Percentiles rank a stretch among this genome's conserved stretches.
These are phyloP conservation scores for Schizopygopsis malacanthus DNA, from an alignment of 2,797 vertebrate species.

Conservation along the genomic window DNA sequence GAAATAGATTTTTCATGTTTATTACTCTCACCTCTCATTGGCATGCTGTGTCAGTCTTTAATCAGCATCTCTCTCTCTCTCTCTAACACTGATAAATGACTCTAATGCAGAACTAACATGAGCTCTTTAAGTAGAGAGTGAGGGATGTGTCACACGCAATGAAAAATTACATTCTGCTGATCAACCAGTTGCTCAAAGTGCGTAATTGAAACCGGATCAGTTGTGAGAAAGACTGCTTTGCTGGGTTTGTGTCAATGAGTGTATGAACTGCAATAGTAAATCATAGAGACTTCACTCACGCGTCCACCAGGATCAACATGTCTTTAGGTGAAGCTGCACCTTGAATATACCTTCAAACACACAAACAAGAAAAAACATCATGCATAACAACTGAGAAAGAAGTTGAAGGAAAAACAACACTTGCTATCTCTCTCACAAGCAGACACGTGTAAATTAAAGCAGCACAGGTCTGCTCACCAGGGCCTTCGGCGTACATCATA, in stretches of 20 bases:
- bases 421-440: not conserved
- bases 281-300: slow-evolving; percentile 84
- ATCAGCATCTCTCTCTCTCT: slow-evolving; percentile 26
- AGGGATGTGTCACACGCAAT: not conserved
- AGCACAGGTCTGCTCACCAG: slow-evolving; percentile 81
- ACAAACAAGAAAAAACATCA: not conserved
- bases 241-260: slow-evolving; percentile 14
- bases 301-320: slow-evolving; percentile 98
- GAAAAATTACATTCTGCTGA: slow-evolving; percentile 12
- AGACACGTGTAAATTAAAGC: not conserved
- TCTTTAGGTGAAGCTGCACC: slow-evolving; percentile 98
- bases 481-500: slow-evolving; percentile 96
- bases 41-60: slow-evolving; percentile 33
- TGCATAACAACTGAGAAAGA: not conserved
- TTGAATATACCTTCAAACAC: slow-evolving; percentile 91
- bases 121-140: slow-evolving; percentile 17
- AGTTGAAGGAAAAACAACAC: not conserved
- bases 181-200: slow-evolving; percentile 27
- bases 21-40: slow-evolving; percentile 42
- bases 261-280: slow-evolving; percentile 50
- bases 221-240: not conserved
- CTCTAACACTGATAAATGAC: slow-evolving; percentile 38
- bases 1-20: slow-evolving; percentile 48
- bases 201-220: not conserved
- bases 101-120: slow-evolving; percentile 13